Base-by-base conservation (phyloP, 2,797 vertebrate genomes). In the Clangula hyemalis region DNA sequence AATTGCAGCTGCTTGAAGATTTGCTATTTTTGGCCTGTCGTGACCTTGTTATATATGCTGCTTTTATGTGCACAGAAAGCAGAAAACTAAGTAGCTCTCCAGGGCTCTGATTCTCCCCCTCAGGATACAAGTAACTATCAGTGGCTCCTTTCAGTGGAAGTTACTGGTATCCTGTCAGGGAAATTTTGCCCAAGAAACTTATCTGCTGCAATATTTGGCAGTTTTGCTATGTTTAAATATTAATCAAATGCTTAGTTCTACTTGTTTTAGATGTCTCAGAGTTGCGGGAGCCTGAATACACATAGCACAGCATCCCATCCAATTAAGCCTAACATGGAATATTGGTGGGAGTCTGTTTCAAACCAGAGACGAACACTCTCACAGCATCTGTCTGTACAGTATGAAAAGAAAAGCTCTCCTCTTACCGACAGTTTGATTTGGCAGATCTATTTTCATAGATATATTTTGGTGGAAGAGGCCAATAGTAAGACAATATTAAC, bases 141-240 rank as follows among this genome's bases (percentile, higher is more conserved):
- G 61, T 58, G 81, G 53, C 66, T 94, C 56, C 60, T 94, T 95
- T 96, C 80, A 72, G 39, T 95, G 86, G 71, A 90, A 94, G 85
- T 84, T 85, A 32, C 88, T 90, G 81, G 60, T 93, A 78, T 85
- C 76, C 85, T 93, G 84, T 83, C 82, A 79, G 72, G 62, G 79
- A 96, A 86, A 62, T 90, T 80, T 93, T 54, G 38, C 88, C 75
- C 62, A 47, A 75, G 61, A 93, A 94, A 89, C 74, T 87, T 87
- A 54, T 15, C 81, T 91, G 61, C 60, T 85, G 47, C 66, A 65
- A 54, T 94, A 76, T 92, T 60, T 89, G 54, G 68, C 88, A 94
- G 49, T 89, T 96, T 95, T 96, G 53, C 86, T 88, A 7, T 86
- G 81, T 94, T 96, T 94, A 94, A 94, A 92, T 95, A 93, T 95